Conservation (phyloP, 2,888 invertebrate species). For the Conistra vaccinii region DNA sequence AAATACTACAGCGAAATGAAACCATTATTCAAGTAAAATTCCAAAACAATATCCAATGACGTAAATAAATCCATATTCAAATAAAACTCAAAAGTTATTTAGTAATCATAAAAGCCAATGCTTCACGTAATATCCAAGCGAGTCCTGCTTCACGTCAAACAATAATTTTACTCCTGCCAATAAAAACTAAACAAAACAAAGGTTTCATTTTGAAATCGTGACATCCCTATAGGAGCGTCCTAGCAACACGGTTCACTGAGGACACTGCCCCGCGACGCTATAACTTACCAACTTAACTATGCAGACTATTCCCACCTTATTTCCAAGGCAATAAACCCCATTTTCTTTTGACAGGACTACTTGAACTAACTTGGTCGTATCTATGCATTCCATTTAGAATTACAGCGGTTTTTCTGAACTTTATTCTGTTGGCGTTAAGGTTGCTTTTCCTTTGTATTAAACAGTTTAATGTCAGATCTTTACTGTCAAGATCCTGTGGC, state of each 20-base stretch:
- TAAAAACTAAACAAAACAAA: constrained; percentile 71
- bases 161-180: constrained; percentile 64
- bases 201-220: constrained; percentile 81
- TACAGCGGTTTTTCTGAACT: constrained; percentile 53
- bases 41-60: background rate
- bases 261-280: constrained; percentile 83
- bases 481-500: constrained; percentile 81
- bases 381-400: constrained; percentile 68
- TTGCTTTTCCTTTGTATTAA: constrained; percentile 59
- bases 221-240: constrained; percentile 84
- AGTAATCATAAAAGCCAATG: constrained; percentile 53
- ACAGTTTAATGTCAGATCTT: constrained; percentile 76
- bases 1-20: background rate
- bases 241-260: constrained; percentile 84
- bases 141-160: constrained; percentile 61
- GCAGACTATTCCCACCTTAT: constrained; percentile 62
- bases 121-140: constrained; percentile 53
- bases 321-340: constrained; percentile 42
- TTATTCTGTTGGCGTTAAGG: constrained; percentile 34
- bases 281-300: constrained; percentile 68
- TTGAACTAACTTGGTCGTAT: constrained; percentile 63
- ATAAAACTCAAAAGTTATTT: constrained; percentile 43
- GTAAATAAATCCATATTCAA: constrained; percentile 37
- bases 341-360: constrained; percentile 53
- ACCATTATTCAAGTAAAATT: background rate